Evolutionary conservation across 2,797 vertebrate species (phyloP), one percentile per base, ranked within the genome.

Genomic region (Dicrostonyx torquatus): DNA sequence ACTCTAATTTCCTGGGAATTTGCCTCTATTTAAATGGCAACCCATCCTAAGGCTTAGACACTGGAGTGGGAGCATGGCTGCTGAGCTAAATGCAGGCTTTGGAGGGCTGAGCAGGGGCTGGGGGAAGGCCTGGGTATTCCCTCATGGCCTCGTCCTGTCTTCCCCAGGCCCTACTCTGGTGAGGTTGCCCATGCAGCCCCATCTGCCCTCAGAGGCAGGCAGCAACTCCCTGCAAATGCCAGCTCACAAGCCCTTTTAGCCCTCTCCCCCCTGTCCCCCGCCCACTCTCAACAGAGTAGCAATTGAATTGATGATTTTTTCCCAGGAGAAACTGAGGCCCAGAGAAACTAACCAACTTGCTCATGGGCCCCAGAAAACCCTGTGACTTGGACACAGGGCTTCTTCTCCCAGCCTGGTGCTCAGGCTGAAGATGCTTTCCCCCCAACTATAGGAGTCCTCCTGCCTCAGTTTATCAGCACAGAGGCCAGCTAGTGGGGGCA

Each of bases 291-390:
- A 15, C 18, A 34, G 29, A 40, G 6, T 3, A 26, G 90, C 29
- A n/a, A 43, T 10, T 7, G 17, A 15, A 7, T 34, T 2, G 1
- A 55, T 62, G 40, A 2, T 73, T 55, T 78, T 2, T 48, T 29
- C 12, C 4, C 34, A 72, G 89, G 80, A 80, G 55, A 73, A 86
- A 93, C 64, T 6, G 73, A 93, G 88, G 79, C 75, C 37, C 34
- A 12, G 84, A 37, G 48, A 76, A 45, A 68, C 85, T 34, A 50
- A 55, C n/a, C 88, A 0, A 4, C 66, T 64, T 72, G 45, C 22
- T 85, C 5, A 76, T 26, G 24, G 84, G 9, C 40, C 14, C 77
- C 37, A 48, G 58, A 77, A n/a, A 17, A 18, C 20, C 12, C 40
- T 17, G 26, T 60, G 20, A 26, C 40, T 13, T 55, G 34, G 34